phyloP scores from a whole-genome alignment of 2,797 vertebrate species.

The Diplodus sargus region DNA sequence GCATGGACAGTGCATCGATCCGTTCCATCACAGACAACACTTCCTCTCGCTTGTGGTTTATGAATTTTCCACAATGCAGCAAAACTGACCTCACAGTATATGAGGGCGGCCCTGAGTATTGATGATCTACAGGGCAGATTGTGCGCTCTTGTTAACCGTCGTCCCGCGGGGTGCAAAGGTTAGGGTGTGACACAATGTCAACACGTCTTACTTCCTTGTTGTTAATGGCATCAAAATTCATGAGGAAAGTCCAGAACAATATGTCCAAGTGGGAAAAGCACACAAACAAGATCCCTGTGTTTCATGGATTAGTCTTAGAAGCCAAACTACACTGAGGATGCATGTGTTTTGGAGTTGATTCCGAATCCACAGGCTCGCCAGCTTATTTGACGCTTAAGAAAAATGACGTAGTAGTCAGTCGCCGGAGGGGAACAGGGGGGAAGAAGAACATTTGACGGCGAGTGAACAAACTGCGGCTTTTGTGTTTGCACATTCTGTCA shows the following conservation, averaged over 20 bases:
- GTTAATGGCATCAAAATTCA: constrained; percentile 1
- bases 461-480: constrained; percentile 9
- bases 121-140: constrained; percentile 34
- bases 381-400: not conserved
- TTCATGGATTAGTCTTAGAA: not conserved
- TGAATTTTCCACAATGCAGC: constrained; percentile 67
- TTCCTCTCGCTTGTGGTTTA: constrained; percentile 59
- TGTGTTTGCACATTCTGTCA: not conserved
- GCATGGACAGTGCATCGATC: constrained; percentile 56
- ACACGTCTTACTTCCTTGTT: constrained; percentile 63
- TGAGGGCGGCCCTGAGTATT: constrained; percentile 42
- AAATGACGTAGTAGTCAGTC: not conserved
- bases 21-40: constrained; percentile 48
- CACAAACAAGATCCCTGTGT: not conserved
- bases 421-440: no score
- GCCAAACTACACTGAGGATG: not conserved
- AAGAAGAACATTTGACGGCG: not conserved
- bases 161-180: constrained; percentile 67
- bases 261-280: not conserved
- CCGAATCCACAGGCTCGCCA: not conserved
- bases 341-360: not conserved
- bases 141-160: not conserved
- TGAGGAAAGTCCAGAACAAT: not conserved
- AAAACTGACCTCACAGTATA: constrained; percentile 48
- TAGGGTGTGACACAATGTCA: constrained; percentile 42